phyloP scores from a whole-genome alignment of 2,888 invertebrate species.

The Trissonchulus latispiculum region DNA sequence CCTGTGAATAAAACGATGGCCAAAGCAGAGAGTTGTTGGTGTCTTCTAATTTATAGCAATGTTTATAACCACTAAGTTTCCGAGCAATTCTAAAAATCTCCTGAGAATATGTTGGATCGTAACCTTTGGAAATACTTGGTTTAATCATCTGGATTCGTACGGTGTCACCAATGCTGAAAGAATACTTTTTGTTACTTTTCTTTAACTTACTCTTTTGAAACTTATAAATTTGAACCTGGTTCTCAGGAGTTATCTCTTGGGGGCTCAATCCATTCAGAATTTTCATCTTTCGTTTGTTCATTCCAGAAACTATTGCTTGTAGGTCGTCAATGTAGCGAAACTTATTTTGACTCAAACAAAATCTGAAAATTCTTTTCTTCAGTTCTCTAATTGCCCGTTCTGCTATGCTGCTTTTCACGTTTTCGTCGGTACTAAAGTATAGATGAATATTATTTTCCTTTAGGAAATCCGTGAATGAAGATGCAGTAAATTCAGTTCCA shows the following conservation, averaged over 20 bases:
- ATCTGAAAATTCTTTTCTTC: neutral
- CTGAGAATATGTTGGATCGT: neutral
- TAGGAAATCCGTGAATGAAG: neutral
- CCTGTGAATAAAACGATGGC: neutral
- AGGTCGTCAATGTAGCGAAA: neutral
- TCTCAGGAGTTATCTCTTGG: neutral
- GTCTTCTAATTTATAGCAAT: neutral
- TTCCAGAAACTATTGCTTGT: neutral
- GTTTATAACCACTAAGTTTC: neutral
- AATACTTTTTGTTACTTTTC: neutral
- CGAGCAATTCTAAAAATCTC: neutral
- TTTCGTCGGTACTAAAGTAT: neutral
- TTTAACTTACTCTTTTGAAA: neutral
- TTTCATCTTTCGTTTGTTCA: constrained; percentile 4
- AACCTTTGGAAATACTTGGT: neutral
- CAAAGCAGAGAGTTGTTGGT: neutral
- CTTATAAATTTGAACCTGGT: neutral
- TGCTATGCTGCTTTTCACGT: neutral
- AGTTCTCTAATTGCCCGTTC: neutral
- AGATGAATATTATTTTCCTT: neutral
- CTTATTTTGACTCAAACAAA: neutral
- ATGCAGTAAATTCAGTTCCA: neutral
- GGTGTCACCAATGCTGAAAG: constrained; percentile 1
- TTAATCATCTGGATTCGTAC: neutral
- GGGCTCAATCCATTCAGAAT: neutral